Conservation (phyloP, 2,888 invertebrate genomes). For the Lepidochrysops patricia region DNA sequence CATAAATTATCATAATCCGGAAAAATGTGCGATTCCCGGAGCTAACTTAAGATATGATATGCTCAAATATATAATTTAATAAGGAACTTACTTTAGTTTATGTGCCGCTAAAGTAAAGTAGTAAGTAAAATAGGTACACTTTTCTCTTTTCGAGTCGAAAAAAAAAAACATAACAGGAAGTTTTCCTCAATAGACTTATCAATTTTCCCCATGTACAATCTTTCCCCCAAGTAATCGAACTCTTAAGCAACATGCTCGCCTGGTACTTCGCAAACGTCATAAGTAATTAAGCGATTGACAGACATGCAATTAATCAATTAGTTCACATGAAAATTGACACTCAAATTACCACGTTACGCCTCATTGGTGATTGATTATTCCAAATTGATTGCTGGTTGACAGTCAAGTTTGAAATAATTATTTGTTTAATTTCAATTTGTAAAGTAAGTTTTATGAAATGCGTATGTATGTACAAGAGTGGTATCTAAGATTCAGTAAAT, state of each 20-base stretch:
- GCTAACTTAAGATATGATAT: too few species aligned
- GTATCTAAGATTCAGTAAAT: background rate
- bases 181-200: too few species aligned
- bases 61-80: too few species aligned
- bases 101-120: too few species aligned
- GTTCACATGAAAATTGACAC: background rate
- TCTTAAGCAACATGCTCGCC: background rate
- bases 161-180: too few species aligned
- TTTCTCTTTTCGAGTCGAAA: too few species aligned
- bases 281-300: slow-evolving; percentile 5
- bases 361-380: slow-evolving; percentile 1
- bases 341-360: slow-evolving; percentile 4
- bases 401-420: background rate
- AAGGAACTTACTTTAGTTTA: too few species aligned
- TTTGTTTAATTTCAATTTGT: background rate
- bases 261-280: background rate
- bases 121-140: too few species aligned
- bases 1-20: too few species aligned
- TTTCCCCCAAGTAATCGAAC: background rate
- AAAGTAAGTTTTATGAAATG: background rate
- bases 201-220: too few species aligned
- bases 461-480: too few species aligned
- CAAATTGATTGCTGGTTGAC: background rate
- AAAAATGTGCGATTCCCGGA: too few species aligned
- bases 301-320: slow-evolving; percentile 6